Conservation (phyloP, 2,888 invertebrate species). For the Peribatodes rhomboidaria region DNA sequence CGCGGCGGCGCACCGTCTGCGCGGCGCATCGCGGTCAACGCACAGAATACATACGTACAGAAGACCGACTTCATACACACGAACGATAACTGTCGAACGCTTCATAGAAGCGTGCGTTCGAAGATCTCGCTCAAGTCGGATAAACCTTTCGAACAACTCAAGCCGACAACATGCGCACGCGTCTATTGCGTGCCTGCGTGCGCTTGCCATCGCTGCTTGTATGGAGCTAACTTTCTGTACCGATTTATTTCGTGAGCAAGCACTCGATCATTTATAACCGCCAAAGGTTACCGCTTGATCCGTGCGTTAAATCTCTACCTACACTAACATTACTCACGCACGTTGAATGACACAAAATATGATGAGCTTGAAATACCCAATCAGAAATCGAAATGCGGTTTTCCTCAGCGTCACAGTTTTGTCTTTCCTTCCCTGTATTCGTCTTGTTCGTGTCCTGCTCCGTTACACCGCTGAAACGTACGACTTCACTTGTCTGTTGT, state of each 20-base stretch:
- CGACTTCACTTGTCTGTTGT: constrained; percentile 8
- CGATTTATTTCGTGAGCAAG: no score
- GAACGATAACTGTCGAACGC: no score
- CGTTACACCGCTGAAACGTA: constrained; percentile 17
- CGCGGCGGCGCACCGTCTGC: constrained; percentile 58
- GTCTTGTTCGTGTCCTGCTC: constrained; percentile 1
- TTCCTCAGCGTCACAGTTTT: constrained; percentile 35
- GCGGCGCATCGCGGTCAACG: constrained; percentile 56
- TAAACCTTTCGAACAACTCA: no score
- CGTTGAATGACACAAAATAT: constrained; percentile 4
- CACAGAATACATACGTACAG: constrained; percentile 25
- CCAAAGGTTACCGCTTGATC: no score
- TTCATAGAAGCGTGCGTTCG: constrained; percentile 12
- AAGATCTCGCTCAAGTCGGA: background rate
- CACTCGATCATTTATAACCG: no score
- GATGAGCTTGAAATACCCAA: constrained; percentile 22
- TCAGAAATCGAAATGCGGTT: constrained; percentile 37
- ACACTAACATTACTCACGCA: constrained; percentile 32
- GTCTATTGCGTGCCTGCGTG: no score
- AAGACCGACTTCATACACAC: no score
- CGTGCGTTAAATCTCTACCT: background rate
- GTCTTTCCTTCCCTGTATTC: constrained; percentile 20
- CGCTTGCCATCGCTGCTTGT: no score
- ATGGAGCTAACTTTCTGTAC: no score
- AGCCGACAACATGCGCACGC: no score